Percentiles rank a stretch among this genome's conserved stretches.
These are phyloP conservation scores for Falco novaeseelandiae DNA, from an alignment of 2,797 vertebrate genomes.

Conservation along the genomic window DNA sequence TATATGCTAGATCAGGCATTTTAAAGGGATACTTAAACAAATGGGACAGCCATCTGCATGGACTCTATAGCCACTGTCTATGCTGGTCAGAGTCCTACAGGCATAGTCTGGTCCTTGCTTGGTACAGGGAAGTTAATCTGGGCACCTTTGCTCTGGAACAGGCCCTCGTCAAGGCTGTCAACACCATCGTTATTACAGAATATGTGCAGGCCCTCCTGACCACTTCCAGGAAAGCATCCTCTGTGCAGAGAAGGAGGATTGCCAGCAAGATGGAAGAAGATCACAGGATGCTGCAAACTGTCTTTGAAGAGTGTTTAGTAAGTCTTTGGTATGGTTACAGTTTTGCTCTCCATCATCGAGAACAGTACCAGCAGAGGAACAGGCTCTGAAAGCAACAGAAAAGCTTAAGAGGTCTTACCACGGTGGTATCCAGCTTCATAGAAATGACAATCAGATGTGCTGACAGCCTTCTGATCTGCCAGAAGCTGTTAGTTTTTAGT, in stretches of 20 bases:
- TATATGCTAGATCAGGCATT: neutral
- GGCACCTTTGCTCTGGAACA: conserved; percentile 8
- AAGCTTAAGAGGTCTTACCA: neutral
- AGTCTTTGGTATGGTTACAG: conserved; percentile 43
- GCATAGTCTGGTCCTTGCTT: neutral
- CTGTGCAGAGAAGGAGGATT: conserved; percentile 1
- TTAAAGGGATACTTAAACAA: neutral
- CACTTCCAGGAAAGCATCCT: conserved; percentile 10
- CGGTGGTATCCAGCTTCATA: neutral
- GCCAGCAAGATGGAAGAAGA: conserved; percentile 47
- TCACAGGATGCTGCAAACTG: neutral
- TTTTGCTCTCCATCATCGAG: neutral
- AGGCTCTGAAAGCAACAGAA: neutral
- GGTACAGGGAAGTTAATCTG: neutral
- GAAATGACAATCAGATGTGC: conserved; percentile 6
- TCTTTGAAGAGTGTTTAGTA: conserved; percentile 56
- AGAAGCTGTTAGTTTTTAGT: conserved; percentile 5
- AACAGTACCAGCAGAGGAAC: neutral
- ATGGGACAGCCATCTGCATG: neutral
- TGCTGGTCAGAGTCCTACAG: neutral
- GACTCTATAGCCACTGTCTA: neutral
- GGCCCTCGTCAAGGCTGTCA: neutral
- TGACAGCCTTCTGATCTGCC: conserved; percentile 14
- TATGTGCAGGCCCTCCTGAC: conserved; percentile 56
- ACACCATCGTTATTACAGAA: conserved; percentile 7